phyloP scores from a whole-genome alignment of 1,140 invertebrate genomes.

The Anoplolepis gracilipes region DNA sequence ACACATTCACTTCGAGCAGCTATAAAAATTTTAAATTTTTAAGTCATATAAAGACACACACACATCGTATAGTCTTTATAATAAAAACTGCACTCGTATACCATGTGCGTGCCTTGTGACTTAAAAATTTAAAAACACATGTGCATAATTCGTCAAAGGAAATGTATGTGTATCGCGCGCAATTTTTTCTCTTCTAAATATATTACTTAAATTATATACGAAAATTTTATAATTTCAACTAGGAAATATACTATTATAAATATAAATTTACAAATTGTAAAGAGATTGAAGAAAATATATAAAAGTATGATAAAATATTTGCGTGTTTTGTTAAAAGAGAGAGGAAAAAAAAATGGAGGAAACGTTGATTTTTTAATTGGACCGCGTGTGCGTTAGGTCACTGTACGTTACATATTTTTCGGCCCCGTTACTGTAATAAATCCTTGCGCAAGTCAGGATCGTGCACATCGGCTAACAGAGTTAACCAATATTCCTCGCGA shows the following conservation, averaged over 20 bases:
- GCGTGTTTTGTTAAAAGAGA: not conserved
- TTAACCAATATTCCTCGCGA: constrained; percentile 63
- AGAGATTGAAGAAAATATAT: no score
- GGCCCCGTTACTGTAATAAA: not conserved
- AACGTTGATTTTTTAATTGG: not conserved
- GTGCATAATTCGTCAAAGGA: not conserved
- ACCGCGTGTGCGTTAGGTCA: not conserved
- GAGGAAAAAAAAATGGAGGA: not conserved
- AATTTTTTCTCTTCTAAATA: not conserved
- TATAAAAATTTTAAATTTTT: no score
- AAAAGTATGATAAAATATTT: not conserved
- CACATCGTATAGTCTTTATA: no score
- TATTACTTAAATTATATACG: constrained; percentile 1
- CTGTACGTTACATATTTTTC: not conserved
- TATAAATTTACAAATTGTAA: not conserved
- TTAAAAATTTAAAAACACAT: not conserved
- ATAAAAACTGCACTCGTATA: not conserved
- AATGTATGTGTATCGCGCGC: not conserved
- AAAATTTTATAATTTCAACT: not conserved
- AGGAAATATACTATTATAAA: no score
- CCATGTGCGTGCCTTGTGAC: not conserved
- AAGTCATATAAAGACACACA: no score
- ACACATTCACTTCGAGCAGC: no score
- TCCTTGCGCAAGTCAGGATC: not conserved
- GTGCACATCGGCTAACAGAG: not conserved